phyloP scores from a whole-genome alignment of 1,140 invertebrate species.

The Rhynchophorus ferrugineus region DNA sequence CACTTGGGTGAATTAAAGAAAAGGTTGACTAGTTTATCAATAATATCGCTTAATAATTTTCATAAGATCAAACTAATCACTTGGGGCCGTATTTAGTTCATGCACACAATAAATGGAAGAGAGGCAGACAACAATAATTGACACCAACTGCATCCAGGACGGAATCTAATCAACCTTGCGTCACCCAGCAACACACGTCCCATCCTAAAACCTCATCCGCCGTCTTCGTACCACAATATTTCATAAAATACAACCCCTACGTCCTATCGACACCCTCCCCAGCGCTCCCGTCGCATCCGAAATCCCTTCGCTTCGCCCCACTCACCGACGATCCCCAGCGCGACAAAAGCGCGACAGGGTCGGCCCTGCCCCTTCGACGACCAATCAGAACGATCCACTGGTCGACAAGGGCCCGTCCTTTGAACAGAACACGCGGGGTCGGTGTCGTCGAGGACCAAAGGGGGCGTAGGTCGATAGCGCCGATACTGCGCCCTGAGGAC shows the following conservation, averaged over 20 bases:
- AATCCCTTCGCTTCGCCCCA: neutral
- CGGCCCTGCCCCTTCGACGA: neutral
- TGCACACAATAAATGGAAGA: no score
- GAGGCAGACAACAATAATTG: no score
- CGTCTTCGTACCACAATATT: neutral
- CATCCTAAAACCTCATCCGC: neutral
- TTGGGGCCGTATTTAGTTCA: no score
- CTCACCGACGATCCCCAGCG: neutral
- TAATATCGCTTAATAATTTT: no score
- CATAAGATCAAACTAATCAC: no score
- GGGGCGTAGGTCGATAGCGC: slow-evolving; percentile 43
- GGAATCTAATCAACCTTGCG: neutral
- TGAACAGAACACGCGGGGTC: neutral
- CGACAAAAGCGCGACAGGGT: neutral
- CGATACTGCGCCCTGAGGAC: slow-evolving; percentile 34
- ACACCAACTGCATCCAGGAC: no score
- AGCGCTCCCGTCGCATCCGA: neutral
- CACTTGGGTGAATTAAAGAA: no score
- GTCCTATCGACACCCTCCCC: neutral
- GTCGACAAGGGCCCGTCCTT: neutral
- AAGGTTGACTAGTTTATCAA: no score
- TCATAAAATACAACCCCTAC: neutral
- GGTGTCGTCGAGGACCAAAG: neutral
- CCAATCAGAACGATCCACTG: neutral
- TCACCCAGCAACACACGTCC: no score